Evolutionary conservation across 2,797 vertebrate species (phyloP).

Genomic region (Anguilla anguilla): DNA sequence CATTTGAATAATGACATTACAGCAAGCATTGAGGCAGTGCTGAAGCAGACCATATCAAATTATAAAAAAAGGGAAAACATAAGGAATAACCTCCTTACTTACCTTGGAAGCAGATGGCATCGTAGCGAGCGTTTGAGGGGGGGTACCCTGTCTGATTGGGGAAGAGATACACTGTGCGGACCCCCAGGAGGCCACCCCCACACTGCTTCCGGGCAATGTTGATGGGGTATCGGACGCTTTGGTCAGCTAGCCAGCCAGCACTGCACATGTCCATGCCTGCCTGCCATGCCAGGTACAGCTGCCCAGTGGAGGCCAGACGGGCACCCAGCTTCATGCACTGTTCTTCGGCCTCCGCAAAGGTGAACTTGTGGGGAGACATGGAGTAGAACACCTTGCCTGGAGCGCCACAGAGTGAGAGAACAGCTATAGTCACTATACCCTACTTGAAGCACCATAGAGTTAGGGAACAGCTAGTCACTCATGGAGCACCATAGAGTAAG

Average conservation of each 20-base stretch:
- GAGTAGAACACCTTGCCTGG: conserved; percentile 87
- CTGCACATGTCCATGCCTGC: conserved; percentile 91
- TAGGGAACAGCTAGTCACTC: neutral
- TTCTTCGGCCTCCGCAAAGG: conserved; percentile 79
- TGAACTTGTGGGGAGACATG: conserved; percentile 79
- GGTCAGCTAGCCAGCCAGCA: conserved; percentile 89
- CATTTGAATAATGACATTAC: neutral
- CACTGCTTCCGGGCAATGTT: conserved; percentile 85
- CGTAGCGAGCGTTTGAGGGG: conserved; percentile 80
- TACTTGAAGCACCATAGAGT: neutral
- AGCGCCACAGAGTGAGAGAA: conserved; percentile 20
- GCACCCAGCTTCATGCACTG: conserved; percentile 78
- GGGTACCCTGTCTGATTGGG: conserved; percentile 92
- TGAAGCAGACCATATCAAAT: neutral
- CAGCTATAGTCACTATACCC: neutral
- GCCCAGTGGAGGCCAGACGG: conserved; percentile 86
- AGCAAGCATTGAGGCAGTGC: neutral
- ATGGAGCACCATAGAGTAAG: neutral
- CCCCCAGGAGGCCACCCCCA: conserved; percentile 87
- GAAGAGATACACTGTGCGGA: conserved; percentile 86
- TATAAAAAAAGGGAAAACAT: neutral
- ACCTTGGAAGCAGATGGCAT: conserved; percentile 93
- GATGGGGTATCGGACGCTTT: conserved; percentile 93
- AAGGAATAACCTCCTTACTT: conserved; percentile 21
- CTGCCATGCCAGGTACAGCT: conserved; percentile 94